Percentiles rank a stretch among this genome's conserved stretches.
Evolutionary conservation across 1,140 invertebrate genomes (phyloP).

Genomic region (Dendroctonus ponderosae): DNA sequence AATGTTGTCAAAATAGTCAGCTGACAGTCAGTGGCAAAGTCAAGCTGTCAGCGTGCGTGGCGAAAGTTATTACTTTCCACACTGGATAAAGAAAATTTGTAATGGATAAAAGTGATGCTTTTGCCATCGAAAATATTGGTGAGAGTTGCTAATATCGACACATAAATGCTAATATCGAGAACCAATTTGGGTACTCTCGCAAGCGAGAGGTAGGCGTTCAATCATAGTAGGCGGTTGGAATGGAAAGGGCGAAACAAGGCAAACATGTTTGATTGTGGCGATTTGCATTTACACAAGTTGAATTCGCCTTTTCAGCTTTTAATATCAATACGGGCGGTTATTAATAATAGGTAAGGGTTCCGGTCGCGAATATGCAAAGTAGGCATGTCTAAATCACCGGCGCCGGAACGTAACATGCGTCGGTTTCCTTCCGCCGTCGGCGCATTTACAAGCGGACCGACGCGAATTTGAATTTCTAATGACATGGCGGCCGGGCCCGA

Average conservation of each 20-base stretch:
- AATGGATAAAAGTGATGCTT: too few relatives aligned
- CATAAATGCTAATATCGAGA: too few relatives aligned
- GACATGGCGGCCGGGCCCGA: constrained; percentile 27
- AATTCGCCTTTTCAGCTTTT: background rate
- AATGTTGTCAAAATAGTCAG: too few relatives aligned
- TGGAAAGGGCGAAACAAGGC: background rate
- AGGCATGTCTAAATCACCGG: constrained; percentile 38
- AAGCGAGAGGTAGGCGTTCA: too few relatives aligned
- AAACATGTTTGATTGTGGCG: background rate
- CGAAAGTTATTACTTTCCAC: too few relatives aligned
- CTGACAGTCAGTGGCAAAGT: too few relatives aligned
- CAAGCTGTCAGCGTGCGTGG: too few relatives aligned
- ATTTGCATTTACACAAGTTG: constrained; percentile 1
- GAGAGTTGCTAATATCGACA: too few relatives aligned
- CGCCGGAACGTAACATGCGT: constrained; percentile 46
- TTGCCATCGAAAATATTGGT: too few relatives aligned
- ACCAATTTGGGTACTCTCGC: too few relatives aligned
- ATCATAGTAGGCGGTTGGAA: too few relatives aligned
- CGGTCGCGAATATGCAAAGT: background rate
- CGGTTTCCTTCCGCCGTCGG: constrained; percentile 43
- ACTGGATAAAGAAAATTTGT: too few relatives aligned
- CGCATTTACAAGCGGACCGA: constrained; percentile 44
- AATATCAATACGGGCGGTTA: constrained; percentile 2
- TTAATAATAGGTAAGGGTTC: background rate
- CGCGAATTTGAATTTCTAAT: constrained; percentile 47